Evolutionary conservation across 2,888 invertebrate genomes (phyloP).

Genomic region (Glomeris marginata): DNA sequence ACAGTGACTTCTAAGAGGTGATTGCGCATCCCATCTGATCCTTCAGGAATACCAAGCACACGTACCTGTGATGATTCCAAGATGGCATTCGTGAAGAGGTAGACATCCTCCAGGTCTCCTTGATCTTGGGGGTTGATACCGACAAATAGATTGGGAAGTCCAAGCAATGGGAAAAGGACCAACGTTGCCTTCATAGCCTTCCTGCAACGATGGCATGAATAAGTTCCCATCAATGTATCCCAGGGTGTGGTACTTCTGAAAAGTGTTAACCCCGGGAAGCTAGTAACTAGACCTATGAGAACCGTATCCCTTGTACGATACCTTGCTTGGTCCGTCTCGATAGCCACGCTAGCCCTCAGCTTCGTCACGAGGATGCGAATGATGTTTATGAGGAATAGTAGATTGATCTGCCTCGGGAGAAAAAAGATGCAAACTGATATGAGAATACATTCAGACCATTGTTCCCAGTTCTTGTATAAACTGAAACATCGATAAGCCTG

Average conservation of each 20-base stretch:
- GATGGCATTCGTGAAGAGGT: conserved; percentile 36
- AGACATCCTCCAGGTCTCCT: conserved; percentile 28
- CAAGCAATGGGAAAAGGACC: conserved; percentile 39
- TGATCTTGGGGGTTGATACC: conserved; percentile 32
- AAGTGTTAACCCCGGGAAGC: no score
- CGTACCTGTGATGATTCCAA: conserved; percentile 38
- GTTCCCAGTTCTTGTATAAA: no score
- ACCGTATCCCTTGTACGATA: no score
- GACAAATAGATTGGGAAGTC: conserved; percentile 38
- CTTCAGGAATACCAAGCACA: not conserved
- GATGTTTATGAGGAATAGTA: conserved; percentile 21
- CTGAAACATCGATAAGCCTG: no score
- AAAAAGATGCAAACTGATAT: no score
- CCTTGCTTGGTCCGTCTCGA: conserved; percentile 15
- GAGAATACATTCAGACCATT: no score
- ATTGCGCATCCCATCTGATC: not conserved
- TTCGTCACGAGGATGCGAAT: conserved; percentile 16
- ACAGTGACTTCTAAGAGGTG: not conserved
- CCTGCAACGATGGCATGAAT: no score
- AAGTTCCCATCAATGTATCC: not conserved
- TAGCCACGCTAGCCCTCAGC: conserved; percentile 14
- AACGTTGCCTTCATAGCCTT: conserved; percentile 37
- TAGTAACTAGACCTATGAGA: no score
- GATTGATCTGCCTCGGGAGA: conserved; percentile 22
- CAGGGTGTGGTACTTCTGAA: not conserved